Evolutionary conservation across 2,797 vertebrate genomes (phyloP), one percentile per base, ranked within the genome.

Genomic region (Clarias laeviceps): DNA sequence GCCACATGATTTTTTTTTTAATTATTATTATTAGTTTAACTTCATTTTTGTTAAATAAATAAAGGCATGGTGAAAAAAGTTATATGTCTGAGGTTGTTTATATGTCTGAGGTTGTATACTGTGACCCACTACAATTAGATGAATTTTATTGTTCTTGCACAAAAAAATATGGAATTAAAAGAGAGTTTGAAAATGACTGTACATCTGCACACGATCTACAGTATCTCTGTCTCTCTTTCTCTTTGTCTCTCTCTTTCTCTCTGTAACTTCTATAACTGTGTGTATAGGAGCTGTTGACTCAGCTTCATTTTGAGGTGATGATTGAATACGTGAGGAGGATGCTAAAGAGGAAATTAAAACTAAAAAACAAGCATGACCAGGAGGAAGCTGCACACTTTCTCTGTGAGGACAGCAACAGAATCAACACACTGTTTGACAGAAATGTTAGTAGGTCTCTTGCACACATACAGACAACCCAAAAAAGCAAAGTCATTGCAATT

Each of bases 311-410:
- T 80, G 91, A 92, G 29, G 88, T 98, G 89, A 94, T 96, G 76
- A 93, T 92, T 64, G 93, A 95, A 62, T 97, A 97, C 80, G 93
- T 97, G 0, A 86, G 87, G 82, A 95, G 92, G 87, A 94, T 96
- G 89, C 88, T 97, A 90, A 97, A 94, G 93, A 95, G 86, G 86
- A 94, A 93, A 84, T 87, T 96, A 82, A 93, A 92, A 73, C 90
- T 96, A 87, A 96, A 91, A 89, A 88, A 87, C 0, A 85, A 88
- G 0, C 89, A 91, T 0, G 93, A 96, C 88, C 96, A 97, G 90
- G 92, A 94, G 86, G 90, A 86, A 1, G 91, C 96, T 87, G 95
- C 97, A 0, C 59, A 78, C 0, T 88, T 92, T 82, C 87, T 97
- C 80, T 91, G 73, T 4, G 91, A 91, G 7, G 95, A 96, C 0